These are phyloP conservation scores for Mesochorus sp. DNA, from an alignment of 2,888 invertebrate genomes.

Conservation along the genomic window DNA sequence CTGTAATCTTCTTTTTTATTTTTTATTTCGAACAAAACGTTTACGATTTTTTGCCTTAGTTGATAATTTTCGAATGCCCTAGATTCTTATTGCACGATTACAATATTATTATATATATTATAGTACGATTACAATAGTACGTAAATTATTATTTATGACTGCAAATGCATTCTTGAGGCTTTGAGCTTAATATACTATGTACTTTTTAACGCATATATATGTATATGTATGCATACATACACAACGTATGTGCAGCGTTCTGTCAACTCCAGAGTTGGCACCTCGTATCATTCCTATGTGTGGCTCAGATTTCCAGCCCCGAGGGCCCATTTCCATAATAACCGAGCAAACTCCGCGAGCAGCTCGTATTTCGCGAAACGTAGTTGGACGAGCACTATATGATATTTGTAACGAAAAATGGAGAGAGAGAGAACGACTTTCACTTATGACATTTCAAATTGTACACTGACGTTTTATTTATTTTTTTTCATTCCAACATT, in stretches of 20 bases:
- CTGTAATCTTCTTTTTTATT: too few species aligned
- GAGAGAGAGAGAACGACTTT: conserved; percentile 13
- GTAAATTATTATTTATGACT: too few species aligned
- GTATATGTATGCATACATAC: background rate
- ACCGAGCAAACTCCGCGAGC: conserved; percentile 14
- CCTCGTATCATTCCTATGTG: conserved; percentile 18
- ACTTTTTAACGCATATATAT: too few species aligned
- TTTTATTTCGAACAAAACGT: too few species aligned
- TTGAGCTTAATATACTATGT: too few species aligned
- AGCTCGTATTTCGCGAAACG: conserved; percentile 34
- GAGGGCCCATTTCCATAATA: conserved; percentile 49
- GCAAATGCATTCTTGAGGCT: too few species aligned
- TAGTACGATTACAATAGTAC: too few species aligned
- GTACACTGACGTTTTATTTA: background rate
- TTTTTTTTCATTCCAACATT: background rate
- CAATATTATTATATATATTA: too few species aligned
- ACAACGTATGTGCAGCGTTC: background rate
- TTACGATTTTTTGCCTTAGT: too few species aligned
- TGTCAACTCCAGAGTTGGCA: background rate
- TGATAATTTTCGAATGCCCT: too few species aligned
- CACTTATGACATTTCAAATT: conserved; percentile 26
- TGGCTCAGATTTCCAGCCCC: conserved; percentile 7
- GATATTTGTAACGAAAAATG: too few species aligned
- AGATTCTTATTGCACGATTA: too few species aligned
- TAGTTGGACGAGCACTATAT: conserved; percentile 12